Evolutionary conservation across 2,797 vertebrate genomes (phyloP).

Genomic region (Geotrypetes seraphini): DNA sequence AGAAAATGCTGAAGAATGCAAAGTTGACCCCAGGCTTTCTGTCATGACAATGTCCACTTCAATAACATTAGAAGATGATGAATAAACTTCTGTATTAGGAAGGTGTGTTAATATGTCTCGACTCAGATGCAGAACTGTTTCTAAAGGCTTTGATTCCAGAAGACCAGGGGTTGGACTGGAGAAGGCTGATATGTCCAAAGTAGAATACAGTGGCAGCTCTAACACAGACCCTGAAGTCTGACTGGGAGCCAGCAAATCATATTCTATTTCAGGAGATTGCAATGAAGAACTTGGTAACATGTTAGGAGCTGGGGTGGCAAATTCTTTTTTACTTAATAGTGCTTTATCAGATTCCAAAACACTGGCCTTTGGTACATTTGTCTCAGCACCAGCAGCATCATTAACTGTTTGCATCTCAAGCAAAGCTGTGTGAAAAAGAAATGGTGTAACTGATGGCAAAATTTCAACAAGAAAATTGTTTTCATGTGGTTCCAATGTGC

Average conservation of each 20-base stretch:
- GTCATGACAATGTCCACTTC: neutral
- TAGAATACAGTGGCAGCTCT: conserved; percentile 22
- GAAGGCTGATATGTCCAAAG: conserved; percentile 10
- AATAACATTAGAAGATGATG: conserved; percentile 18
- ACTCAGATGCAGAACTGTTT: conserved; percentile 12
- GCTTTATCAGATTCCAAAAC: conserved; percentile 28
- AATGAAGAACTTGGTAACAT: conserved; percentile 31
- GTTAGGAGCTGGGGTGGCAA: conserved; percentile 46
- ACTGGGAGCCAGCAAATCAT: conserved; percentile 16
- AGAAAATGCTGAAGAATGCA: neutral
- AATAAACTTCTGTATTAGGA: conserved; percentile 13
- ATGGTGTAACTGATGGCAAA: conserved; percentile 17
- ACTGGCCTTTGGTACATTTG: neutral
- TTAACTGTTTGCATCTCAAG: conserved; percentile 19
- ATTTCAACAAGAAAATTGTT: conserved; percentile 10
- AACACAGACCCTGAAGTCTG: conserved; percentile 9
- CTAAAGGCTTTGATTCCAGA: conserved; percentile 9
- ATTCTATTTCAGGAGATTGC: conserved; percentile 13
- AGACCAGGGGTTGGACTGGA: neutral
- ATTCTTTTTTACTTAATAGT: conserved; percentile 26
- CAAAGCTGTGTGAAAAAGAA: conserved; percentile 28
- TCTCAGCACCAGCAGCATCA: conserved; percentile 15
- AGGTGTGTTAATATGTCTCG: conserved; percentile 26
- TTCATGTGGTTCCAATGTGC: conserved; percentile 18
- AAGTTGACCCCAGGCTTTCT: conserved; percentile 4